Evolutionary conservation across 2,797 vertebrate genomes (phyloP).

Genomic region (Jordanella pulchra): DNA sequence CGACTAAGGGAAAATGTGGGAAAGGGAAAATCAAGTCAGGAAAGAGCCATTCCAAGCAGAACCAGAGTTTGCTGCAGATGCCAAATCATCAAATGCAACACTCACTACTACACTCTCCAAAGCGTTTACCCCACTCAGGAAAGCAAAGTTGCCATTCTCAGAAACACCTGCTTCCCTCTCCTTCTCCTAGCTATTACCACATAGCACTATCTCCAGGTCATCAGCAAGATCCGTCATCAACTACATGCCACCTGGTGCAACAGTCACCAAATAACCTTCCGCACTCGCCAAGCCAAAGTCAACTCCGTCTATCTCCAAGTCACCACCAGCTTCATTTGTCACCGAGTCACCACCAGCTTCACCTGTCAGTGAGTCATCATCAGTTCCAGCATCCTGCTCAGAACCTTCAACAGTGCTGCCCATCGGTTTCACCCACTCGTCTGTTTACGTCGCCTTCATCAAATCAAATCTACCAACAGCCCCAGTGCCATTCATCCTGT

Average conservation of each 20-base stretch:
- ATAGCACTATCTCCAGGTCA: conserved; percentile 61
- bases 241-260: conserved; percentile 41
- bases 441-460: conserved; percentile 51
- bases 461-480: conserved; percentile 58
- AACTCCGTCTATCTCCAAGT: conserved; percentile 54
- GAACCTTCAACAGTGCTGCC: conserved; percentile 44
- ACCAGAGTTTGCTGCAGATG: conserved; percentile 64
- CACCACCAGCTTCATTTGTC: conserved; percentile 49
- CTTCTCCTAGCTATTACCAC: conserved; percentile 76
- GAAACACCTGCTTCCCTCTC: conserved; percentile 63
- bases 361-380: conserved; percentile 48
- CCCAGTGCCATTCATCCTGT: conserved; percentile 58
- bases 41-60: conserved; percentile 62
- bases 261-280: conserved; percentile 39
- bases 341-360: conserved; percentile 47
- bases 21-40: conserved; percentile 69
- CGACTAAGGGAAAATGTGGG: conserved; percentile 64
- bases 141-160: conserved; percentile 52
- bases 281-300: conserved; percentile 63
- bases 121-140: conserved; percentile 37
- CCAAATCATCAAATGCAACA: conserved; percentile 58
- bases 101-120: conserved; percentile 61
- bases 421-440: conserved; percentile 38
- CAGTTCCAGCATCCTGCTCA: conserved; percentile 60
- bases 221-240: conserved; percentile 51